Evolutionary conservation across 2,113 vertebrate species (phyloP), one percentile per base, ranked within the genome.

Genomic region (Sprattus sprattus): DNA sequence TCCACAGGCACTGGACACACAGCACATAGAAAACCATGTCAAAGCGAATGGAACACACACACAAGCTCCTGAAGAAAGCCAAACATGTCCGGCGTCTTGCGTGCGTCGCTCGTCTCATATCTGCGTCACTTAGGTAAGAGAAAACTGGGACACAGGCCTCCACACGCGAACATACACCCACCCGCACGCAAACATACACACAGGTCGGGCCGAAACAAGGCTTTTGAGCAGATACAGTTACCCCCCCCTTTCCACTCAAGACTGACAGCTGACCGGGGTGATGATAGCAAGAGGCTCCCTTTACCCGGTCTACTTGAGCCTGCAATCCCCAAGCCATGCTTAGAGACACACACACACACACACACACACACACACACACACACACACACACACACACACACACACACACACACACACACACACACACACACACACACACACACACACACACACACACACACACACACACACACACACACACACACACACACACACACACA

Each of bases 201-300:
- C 54, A 22, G 52, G 47, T 64, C 45, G 18, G 18, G 28, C 75
- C 8, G 81, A 47, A 82, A 82, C 86, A 16, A 32, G 25, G 46
- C 83, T 20, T n/a, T 82, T 39, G 46, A 81, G 50, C 25, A 71
- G 64, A 71, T 71, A 71, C 28, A 25, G 64, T 71, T 71, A 71
- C 64, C 25, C 64, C 39, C 64, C 64, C 25, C 32, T n/a, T n/a
- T 32, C n/a, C 64, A 32, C 64, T 71, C 64, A 32, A 18, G 64
- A 71, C 64, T 71, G 64, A 71, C 64, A 71, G 64, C 64, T 71
- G 64, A 71, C 64, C 64, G 25, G 64, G 64, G 64, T 71, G 64
- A 71, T 71, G 64, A 71, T 71, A 25, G 64, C 64, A 28, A 13
- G 64, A 71, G 64, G 64, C 64, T 71, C 64, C 64, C 64, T 71